Evolutionary conservation across 2,888 invertebrate species (phyloP).

Genomic region (Apodemia zela): DNA sequence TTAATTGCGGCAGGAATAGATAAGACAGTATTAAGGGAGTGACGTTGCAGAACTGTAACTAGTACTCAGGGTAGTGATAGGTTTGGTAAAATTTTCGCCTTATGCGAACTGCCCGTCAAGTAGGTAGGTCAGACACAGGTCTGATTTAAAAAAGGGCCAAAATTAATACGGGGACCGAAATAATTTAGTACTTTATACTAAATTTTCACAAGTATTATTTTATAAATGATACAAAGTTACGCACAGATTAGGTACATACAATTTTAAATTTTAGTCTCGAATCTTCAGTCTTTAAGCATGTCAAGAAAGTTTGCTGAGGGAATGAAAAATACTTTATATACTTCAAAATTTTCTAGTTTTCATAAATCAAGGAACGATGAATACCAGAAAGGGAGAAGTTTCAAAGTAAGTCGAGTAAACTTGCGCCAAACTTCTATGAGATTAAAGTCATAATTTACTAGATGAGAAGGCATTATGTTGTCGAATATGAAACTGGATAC

Average conservation of each 20-base stretch:
- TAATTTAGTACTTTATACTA: too few species aligned
- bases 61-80: too few species aligned
- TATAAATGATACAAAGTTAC: background rate
- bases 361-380: conserved; percentile 69
- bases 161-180: too few species aligned
- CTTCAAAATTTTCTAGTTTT: conserved; percentile 66
- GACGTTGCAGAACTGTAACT: too few species aligned
- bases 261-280: conserved; percentile 39
- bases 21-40: too few species aligned
- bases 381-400: conserved; percentile 60
- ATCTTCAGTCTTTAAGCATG: conserved; percentile 49
- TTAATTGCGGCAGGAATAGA: too few species aligned
- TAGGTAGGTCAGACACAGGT: too few species aligned
- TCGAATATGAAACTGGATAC: conserved; percentile 58
- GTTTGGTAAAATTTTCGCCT: too few species aligned
- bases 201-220: too few species aligned
- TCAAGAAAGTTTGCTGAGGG: conserved; percentile 51
- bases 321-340: conserved; percentile 59
- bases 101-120: too few species aligned
- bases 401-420: conserved; percentile 65
- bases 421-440: conserved; percentile 61
- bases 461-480: conserved; percentile 63
- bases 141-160: too few species aligned
- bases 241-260: conserved; percentile 35
- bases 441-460: conserved; percentile 73